A percentile compares a stretch with the other conserved stretches of the same genome.
These are phyloP conservation scores for Clusia tigrina DNA, from an alignment of 2,888 invertebrate genomes.

Conservation along the genomic window DNA sequence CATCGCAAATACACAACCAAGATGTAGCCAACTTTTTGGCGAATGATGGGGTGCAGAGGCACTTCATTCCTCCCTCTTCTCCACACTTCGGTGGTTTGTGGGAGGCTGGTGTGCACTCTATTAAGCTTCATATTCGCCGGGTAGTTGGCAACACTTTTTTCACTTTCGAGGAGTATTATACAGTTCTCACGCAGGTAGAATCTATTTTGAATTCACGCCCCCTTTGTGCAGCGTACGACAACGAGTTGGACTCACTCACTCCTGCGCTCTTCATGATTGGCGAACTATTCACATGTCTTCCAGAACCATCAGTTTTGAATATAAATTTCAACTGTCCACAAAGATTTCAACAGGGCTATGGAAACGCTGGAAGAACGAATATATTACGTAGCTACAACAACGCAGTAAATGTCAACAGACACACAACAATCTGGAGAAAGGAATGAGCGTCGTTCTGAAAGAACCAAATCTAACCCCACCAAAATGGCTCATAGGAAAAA, in stretches of 20 bases:
- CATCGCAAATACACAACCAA: background rate
- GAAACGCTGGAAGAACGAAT: too few relatives aligned
- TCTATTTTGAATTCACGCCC: constrained; percentile 20
- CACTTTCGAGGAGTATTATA: constrained; percentile 10
- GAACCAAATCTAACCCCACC: too few relatives aligned
- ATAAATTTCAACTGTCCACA: too few relatives aligned
- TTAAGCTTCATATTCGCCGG: constrained; percentile 7
- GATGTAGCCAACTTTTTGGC: background rate
- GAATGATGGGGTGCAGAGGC: constrained; percentile 5
- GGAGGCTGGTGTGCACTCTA: constrained; percentile 11
- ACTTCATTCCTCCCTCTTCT: constrained; percentile 23
- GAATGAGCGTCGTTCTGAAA: too few relatives aligned
- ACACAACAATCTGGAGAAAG: too few relatives aligned
- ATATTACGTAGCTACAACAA: too few relatives aligned
- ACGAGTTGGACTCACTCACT: constrained; percentile 8
- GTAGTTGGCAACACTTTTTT: constrained; percentile 6
- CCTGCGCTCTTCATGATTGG: constrained; percentile 23
- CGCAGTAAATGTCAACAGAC: too few relatives aligned
- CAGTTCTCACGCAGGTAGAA: constrained; percentile 16
- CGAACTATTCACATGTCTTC: constrained; percentile 11
- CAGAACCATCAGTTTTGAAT: too few relatives aligned
- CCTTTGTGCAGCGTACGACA: background rate
- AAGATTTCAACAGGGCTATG: too few relatives aligned
- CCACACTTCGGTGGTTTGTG: constrained; percentile 21
- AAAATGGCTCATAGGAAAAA: too few relatives aligned